Conservation (phyloP, 35 echinoderm and acorn worm genomes). For the Ophiothrix spiculata region DNA sequence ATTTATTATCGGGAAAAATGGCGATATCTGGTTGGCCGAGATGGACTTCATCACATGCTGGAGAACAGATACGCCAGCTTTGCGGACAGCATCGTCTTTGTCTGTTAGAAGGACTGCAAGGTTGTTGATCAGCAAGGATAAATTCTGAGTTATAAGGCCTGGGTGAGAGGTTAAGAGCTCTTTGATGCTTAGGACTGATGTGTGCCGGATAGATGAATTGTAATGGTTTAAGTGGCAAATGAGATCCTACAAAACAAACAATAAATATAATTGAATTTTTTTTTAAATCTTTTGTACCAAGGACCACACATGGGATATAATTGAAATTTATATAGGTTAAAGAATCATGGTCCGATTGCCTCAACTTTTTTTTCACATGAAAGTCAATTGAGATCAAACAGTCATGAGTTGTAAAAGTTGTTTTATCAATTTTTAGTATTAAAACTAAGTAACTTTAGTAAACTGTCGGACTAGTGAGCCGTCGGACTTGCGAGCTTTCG, state of each 20-base stretch:
- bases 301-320: too few relatives aligned
- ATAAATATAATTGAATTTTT: too few relatives aligned
- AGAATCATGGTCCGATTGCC: too few relatives aligned
- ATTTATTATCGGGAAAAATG: slow-evolving; percentile 74
- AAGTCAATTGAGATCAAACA: too few relatives aligned
- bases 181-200: slow-evolving; percentile 50
- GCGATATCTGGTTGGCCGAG: slow-evolving; percentile 49
- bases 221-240: slow-evolving; percentile 89
- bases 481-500: too few relatives aligned
- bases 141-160: slow-evolving; percentile 46
- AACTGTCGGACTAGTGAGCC: too few relatives aligned
- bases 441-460: too few relatives aligned
- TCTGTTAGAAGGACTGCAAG: slow-evolving; percentile 62
- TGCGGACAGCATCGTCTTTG: slow-evolving; percentile 61
- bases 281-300: too few relatives aligned
- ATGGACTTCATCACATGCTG: slow-evolving; percentile 41
- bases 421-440: too few relatives aligned
- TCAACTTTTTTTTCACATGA: too few relatives aligned
- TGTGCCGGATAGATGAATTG: slow-evolving; percentile 63
- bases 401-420: too few relatives aligned
- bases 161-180: slow-evolving; percentile 64
- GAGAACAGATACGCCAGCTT: slow-evolving; percentile 46
- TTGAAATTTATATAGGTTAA: too few relatives aligned
- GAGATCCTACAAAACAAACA: slow-evolving; percentile 59
- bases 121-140: slow-evolving; percentile 64